Evolutionary conservation across 1,140 invertebrate species (phyloP).

Genomic region (Zaprionus tsacasi): DNA sequence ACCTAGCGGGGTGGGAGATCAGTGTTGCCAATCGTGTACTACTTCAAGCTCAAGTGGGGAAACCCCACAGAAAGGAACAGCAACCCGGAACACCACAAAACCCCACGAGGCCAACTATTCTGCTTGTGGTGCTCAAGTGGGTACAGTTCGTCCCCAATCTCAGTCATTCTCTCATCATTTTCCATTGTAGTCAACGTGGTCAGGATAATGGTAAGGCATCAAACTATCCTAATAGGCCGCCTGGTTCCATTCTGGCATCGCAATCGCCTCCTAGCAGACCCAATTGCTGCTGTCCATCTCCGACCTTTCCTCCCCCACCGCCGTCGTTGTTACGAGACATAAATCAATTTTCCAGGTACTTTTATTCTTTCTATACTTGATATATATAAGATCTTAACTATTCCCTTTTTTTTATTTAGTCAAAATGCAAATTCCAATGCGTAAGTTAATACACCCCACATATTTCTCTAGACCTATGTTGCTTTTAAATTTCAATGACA

Average conservation of each 20-base stretch:
- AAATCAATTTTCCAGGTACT: not conserved
- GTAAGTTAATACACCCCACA: too few relatives aligned
- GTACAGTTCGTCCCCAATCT: not conserved
- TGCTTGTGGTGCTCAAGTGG: not conserved
- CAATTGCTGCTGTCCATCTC: not conserved
- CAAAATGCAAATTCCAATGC: not conserved
- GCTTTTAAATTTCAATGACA: too few relatives aligned
- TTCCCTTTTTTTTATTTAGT: not conserved
- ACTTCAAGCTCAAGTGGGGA: not conserved
- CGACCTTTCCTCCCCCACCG: not conserved
- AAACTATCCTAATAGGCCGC: too few relatives aligned
- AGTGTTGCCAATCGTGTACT: too few relatives aligned
- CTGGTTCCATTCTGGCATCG: too few relatives aligned
- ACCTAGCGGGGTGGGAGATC: not conserved
- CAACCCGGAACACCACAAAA: too few relatives aligned
- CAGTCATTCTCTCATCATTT: not conserved
- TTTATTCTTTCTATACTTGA: too few relatives aligned
- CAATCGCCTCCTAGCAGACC: not conserved
- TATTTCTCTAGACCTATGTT: too few relatives aligned
- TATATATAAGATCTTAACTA: too few relatives aligned
- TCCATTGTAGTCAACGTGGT: not conserved
- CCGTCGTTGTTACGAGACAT: too few relatives aligned
- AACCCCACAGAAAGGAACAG: not conserved
- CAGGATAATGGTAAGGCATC: too few relatives aligned
- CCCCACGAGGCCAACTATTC: not conserved